Evolutionary conservation across 2,888 invertebrate species (phyloP).

Genomic region (Tinea pellionella): DNA sequence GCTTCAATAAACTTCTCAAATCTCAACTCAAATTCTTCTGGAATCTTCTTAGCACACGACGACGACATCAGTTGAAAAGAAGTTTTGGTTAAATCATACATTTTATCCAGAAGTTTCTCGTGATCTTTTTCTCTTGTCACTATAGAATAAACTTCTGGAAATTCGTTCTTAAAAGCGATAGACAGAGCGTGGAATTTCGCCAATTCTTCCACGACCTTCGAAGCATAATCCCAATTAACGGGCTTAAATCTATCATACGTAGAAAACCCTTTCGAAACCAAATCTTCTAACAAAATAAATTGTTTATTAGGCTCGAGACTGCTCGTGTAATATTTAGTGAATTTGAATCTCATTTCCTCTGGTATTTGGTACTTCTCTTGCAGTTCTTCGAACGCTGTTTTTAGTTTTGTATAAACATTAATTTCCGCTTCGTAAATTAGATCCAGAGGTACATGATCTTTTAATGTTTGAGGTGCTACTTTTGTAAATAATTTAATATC

Average conservation of each 20-base stretch:
- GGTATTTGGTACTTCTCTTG: slow-evolving; percentile 14
- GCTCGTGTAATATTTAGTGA: slow-evolving; percentile 16
- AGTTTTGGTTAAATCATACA: background rate
- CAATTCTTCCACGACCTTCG: slow-evolving; percentile 15
- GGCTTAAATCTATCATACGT: slow-evolving; percentile 13
- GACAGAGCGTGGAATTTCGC: slow-evolving; percentile 18
- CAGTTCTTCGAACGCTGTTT: slow-evolving; percentile 11
- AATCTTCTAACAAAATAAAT: slow-evolving; percentile 16
- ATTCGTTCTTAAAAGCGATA: slow-evolving; percentile 13
- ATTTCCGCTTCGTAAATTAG: slow-evolving; percentile 13
- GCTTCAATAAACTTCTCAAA: slow-evolving; percentile 12
- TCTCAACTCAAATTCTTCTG: slow-evolving; percentile 8
- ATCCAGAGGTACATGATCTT: slow-evolving; percentile 13
- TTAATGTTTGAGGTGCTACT: slow-evolving; percentile 27
- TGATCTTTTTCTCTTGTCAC: slow-evolving; percentile 17
- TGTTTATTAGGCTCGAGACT: slow-evolving; percentile 11
- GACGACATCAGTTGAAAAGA: slow-evolving; percentile 11
- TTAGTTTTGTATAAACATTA: slow-evolving; percentile 15
- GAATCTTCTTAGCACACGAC: background rate
- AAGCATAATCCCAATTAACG: slow-evolving; percentile 17
- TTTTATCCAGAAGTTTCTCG: background rate
- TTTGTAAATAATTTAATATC: slow-evolving; percentile 34
- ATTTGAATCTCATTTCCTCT: slow-evolving; percentile 13
- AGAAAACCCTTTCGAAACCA: slow-evolving; percentile 12
- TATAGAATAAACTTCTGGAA: slow-evolving; percentile 7